Percentiles rank a stretch among this genome's conserved stretches.
Evolutionary conservation across 2,113 vertebrate species (phyloP).

Genomic region (Hemiprocne comata): DNA sequence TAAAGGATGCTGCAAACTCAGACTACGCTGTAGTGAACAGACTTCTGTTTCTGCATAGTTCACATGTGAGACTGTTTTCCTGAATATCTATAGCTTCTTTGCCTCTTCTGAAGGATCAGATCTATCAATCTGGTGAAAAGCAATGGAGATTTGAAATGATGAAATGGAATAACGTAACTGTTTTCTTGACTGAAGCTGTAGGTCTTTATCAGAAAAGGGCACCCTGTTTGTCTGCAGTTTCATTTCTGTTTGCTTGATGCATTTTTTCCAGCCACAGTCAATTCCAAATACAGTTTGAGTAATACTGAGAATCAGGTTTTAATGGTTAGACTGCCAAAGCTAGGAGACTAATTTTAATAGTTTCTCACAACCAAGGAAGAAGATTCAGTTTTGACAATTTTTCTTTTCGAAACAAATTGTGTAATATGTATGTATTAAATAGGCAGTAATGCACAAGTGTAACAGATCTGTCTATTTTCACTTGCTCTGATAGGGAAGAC

Average conservation of each 20-base stretch:
- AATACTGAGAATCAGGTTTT: neutral
- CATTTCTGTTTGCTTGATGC: neutral
- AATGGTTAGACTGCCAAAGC: neutral
- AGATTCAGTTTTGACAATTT: neutral
- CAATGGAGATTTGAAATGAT: neutral
- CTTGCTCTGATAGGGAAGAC: neutral
- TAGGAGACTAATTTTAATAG: neutral
- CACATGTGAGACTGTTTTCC: neutral
- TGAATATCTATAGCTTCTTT: neutral
- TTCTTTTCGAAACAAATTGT: neutral
- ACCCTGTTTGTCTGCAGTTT: rapidly evolving
- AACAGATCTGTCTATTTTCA: neutral
- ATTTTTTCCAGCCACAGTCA: neutral
- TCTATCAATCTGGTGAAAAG: neutral
- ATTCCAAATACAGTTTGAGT: neutral
- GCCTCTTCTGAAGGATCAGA: neutral
- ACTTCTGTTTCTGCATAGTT: neutral
- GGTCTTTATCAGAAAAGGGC: neutral
- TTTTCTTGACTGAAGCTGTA: neutral
- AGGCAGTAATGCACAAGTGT: neutral
- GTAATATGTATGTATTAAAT: neutral
- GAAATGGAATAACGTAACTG: rapidly evolving
- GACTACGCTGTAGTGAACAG: neutral
- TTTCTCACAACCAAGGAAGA: neutral
- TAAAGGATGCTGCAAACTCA: neutral